Conservation (phyloP, 2,888 invertebrate species). For the Pteria penguin region DNA sequence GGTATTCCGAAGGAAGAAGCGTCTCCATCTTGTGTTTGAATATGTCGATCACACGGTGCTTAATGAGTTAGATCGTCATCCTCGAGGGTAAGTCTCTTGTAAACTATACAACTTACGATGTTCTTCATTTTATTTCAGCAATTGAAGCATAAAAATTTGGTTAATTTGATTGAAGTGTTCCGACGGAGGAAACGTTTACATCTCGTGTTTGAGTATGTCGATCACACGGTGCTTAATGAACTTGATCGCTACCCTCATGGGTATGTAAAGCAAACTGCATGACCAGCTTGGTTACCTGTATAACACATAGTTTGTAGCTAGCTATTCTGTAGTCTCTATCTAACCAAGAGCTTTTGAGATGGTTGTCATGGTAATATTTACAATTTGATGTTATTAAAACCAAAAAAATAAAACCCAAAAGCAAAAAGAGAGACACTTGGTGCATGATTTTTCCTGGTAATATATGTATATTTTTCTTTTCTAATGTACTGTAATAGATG, state of each 20-base stretch:
- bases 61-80: slow-evolving; percentile 96
- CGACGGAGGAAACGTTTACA: slow-evolving; percentile 91
- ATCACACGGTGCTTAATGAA: slow-evolving; percentile 97
- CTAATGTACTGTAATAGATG: too few species aligned
- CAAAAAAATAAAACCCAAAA: too few species aligned
- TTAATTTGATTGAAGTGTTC: slow-evolving; percentile 98
- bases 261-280: background rate
- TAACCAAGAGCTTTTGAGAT: too few species aligned
- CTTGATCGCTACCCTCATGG: slow-evolving; percentile 91
- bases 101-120: too few species aligned
- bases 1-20: slow-evolving; percentile 93
- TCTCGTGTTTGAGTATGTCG: slow-evolving; percentile 99
- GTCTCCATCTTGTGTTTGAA: slow-evolving; percentile 97
- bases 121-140: slow-evolving; percentile 87
- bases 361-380: too few species aligned
- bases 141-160: slow-evolving; percentile 97
- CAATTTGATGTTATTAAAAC: too few species aligned
- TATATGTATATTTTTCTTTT: too few species aligned
- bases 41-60: slow-evolving; percentile 98
- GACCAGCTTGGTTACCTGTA: background rate
- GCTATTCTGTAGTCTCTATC: too few species aligned
- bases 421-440: too few species aligned
- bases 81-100: slow-evolving; percentile 90
- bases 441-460: too few species aligned
- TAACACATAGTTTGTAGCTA: background rate